phyloP scores from a whole-genome alignment of 1,140 invertebrate species.

The Ruditapes philippinarum region DNA sequence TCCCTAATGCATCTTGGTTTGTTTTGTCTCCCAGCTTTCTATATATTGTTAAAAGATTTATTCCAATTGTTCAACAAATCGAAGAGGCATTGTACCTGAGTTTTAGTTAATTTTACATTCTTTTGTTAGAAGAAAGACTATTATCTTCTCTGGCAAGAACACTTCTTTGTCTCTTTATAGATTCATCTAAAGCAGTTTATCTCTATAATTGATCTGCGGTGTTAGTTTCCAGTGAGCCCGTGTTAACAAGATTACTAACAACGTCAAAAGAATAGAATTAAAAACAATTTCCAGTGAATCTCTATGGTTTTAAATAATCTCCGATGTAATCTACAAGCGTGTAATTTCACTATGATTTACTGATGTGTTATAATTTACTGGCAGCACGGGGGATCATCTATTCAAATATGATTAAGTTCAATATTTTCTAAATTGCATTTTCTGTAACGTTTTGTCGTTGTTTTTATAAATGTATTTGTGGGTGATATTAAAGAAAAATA shows the following conservation, averaged over 20 bases:
- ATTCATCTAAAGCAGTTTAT: conserved; percentile 43
- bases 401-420: conserved; percentile 13
- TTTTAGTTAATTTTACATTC: conserved; percentile 66
- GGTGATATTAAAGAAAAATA: background rate
- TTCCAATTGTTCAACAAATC: conserved; percentile 57
- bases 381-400: background rate
- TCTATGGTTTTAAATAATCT: conserved; percentile 6
- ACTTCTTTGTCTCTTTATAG: conserved; percentile 27
- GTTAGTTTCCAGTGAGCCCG: conserved; percentile 37
- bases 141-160: conserved; percentile 56
- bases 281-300: conserved; percentile 53
- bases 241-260: conserved; percentile 62
- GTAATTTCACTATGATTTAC: conserved; percentile 50
- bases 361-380: conserved; percentile 18
- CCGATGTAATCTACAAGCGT: conserved; percentile 23
- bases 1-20: conserved; percentile 61
- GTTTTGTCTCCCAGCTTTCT: conserved; percentile 49
- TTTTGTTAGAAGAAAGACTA: conserved; percentile 53
- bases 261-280: conserved; percentile 52
- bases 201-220: conserved; percentile 47
- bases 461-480: conserved; percentile 1
- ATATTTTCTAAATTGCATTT: conserved; percentile 33
- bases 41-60: conserved; percentile 66
- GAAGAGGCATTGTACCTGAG: conserved; percentile 56
- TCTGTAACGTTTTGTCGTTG: conserved; percentile 4